Conservation (phyloP, 2,113 vertebrate species). For the Sarotherodon lohbergeri region DNA sequence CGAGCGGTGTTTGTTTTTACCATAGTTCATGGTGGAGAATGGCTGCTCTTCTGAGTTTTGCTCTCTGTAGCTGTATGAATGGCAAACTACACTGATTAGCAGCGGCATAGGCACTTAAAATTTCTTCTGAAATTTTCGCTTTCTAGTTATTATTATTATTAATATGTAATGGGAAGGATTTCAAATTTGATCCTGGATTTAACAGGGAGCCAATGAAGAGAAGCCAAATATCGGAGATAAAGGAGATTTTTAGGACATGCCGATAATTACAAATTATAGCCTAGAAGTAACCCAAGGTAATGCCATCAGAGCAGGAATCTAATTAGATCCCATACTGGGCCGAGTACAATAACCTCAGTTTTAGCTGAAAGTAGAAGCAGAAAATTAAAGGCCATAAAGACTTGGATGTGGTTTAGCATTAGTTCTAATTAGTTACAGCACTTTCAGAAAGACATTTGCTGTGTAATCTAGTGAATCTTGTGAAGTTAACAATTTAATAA, state of each 20-base stretch:
- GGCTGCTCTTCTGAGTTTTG: too few species aligned
- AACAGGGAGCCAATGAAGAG: background rate
- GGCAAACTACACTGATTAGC: too few species aligned
- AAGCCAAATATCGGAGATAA: background rate
- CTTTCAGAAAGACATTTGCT: background rate
- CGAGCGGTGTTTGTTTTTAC: too few species aligned
- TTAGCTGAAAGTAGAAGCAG: background rate
- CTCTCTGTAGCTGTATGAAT: too few species aligned
- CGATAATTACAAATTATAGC: background rate
- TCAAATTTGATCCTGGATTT: background rate
- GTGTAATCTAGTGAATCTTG: background rate
- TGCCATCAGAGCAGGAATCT: accelerated
- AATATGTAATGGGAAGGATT: background rate
- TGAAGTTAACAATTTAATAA: background rate
- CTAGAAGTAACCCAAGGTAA: background rate
- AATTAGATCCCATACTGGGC: background rate
- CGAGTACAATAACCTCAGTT: background rate
- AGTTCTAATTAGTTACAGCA: background rate
- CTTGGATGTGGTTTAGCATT: background rate
- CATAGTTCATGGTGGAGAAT: too few species aligned
- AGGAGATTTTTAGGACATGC: background rate
- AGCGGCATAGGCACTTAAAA: too few species aligned
- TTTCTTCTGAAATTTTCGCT: too few species aligned
- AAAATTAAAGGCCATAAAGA: background rate
- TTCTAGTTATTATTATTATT: accelerated